Percentiles rank a stretch among this genome's conserved stretches.
phyloP scores from a whole-genome alignment of 2,113 vertebrate species.

The Amphiprion percula region DNA sequence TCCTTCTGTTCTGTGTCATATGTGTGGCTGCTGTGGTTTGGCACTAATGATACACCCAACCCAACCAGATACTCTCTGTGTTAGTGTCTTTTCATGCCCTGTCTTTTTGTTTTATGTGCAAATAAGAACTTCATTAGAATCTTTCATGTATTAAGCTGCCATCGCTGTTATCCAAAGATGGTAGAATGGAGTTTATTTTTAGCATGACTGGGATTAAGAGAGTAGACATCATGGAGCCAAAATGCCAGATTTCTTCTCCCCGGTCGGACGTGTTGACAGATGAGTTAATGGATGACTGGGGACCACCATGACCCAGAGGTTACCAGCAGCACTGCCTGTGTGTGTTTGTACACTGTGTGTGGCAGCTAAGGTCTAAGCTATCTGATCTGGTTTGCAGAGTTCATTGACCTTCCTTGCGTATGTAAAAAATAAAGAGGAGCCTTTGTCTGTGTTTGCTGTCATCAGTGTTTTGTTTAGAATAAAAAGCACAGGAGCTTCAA shows the following conservation, averaged over 20 bases:
- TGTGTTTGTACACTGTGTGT: constrained; percentile 11
- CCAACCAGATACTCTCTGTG: constrained; percentile 9
- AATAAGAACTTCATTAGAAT: no score
- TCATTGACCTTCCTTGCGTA: background rate
- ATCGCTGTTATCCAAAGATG: no score
- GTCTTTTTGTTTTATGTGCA: no score
- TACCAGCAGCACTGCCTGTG: constrained; percentile 7
- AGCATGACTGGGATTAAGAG: constrained; percentile 3
- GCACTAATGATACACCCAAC: constrained; percentile 41
- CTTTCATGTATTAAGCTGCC: background rate
- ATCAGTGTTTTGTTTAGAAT: constrained; percentile 20
- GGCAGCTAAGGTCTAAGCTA: background rate
- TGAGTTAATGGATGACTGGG: constrained; percentile 71
- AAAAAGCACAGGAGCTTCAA: constrained; percentile 3
- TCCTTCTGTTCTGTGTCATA: constrained; percentile 31
- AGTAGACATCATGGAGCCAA: constrained; percentile 44
- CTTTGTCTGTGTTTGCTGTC: background rate
- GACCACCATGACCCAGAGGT: constrained; percentile 50
- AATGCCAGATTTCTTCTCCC: constrained; percentile 11
- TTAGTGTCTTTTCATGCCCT: background rate
- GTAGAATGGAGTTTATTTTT: background rate
- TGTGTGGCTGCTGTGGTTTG: constrained; percentile 51
- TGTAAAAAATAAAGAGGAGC: background rate
- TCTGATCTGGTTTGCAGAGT: constrained; percentile 36
- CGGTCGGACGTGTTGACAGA: constrained; percentile 62